Evolutionary conservation across 2,797 vertebrate species (phyloP), one percentile per base, ranked within the genome.

Genomic region (Fistularia tabacaria): DNA sequence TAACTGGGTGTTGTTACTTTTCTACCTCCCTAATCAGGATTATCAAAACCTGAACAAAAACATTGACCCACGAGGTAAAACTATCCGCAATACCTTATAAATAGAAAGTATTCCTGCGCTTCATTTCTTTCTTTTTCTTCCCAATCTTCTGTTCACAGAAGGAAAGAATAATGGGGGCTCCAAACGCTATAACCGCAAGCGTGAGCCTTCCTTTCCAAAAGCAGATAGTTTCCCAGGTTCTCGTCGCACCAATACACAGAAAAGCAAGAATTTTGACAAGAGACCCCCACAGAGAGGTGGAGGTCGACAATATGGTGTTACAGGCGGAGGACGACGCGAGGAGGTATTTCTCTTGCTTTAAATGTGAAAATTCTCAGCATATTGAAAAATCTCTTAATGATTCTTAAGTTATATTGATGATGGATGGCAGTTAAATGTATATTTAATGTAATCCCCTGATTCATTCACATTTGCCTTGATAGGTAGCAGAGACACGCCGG

Each of bases 201-300:
- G 94, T 53, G 97, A 99, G 88, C 92, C 93, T 84, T 82, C 93
- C 47, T 92, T 92, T 82, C 92, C 95, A 38, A 93, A 98, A 92
- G 90, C 91, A 67, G 96, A 99, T 85, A 93, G 87, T 87, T 94
- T 94, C 82, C 83, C 88, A 46, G 91, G 92, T 81, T 91, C 90
- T 81, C 94, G 94, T 82, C 95, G 93, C 92, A 91, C 94, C 93
- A 91, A 82, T 93, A 88, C 95, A 96, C 96, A 98, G 93, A 99
- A 99, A 98, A 92, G 93, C 95, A 99, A 99, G 92, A 93, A 90
- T 96, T 99, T 97, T 94, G 97, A 99, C 87, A 99, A 99, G 95
- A 92, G 92, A 90, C 94, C 94, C 91, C 92, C 84, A 64, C 94
- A 92, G 93, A 98, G 81, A 93, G 92, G 90, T 83, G 90, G 92